phyloP scores from a whole-genome alignment of 2,113 vertebrate species.

The Physeter macrocephalus region DNA sequence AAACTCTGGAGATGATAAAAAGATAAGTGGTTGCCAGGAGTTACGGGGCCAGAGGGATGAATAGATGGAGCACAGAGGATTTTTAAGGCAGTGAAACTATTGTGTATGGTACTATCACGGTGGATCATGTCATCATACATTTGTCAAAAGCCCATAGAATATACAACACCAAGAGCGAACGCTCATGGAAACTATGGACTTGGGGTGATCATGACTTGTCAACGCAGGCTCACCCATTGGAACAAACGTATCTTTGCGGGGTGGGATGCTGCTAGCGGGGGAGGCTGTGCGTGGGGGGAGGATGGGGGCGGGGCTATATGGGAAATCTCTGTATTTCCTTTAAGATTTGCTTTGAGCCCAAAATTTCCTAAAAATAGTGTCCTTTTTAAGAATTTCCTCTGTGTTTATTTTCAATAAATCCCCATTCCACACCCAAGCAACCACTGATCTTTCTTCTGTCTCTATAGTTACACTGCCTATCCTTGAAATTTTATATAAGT shows the following conservation, averaged over 20 bases:
- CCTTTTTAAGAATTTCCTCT: background rate
- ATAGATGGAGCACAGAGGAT: background rate
- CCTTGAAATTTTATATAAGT: background rate
- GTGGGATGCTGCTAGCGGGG: no score
- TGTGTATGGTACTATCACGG: background rate
- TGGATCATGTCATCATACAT: background rate
- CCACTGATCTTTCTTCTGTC: background rate
- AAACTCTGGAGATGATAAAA: background rate
- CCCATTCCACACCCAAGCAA: background rate
- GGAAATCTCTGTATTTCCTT: background rate
- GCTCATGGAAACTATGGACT: background rate
- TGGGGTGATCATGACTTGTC: no score
- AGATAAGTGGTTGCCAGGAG: background rate
- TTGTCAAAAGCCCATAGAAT: background rate
- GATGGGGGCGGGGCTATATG: no score
- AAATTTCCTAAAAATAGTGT: background rate
- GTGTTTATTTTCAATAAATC: background rate
- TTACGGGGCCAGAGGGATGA: background rate
- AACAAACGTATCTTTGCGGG: no score
- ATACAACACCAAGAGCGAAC: background rate
- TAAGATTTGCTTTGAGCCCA: background rate
- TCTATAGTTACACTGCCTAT: background rate
- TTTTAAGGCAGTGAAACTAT: background rate
- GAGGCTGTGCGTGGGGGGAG: no score
- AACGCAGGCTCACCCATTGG: no score